A percentile compares a stretch with the other conserved stretches of the same genome.
These are phyloP conservation scores for Champsocephalus esox DNA, from an alignment of 2,797 vertebrate species.

Conservation along the genomic window DNA sequence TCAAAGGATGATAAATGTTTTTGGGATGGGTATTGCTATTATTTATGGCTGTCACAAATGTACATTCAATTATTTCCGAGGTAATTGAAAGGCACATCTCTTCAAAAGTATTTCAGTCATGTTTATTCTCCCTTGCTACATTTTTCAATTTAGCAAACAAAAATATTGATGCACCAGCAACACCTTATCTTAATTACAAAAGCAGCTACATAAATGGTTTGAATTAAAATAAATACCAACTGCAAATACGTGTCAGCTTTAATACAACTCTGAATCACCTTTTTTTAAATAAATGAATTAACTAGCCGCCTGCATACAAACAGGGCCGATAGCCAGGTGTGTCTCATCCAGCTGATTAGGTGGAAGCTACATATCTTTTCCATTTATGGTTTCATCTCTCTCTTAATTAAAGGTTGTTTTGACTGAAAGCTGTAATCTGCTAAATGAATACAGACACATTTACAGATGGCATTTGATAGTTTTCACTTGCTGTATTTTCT, in stretches of 20 bases:
- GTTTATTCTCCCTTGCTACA: slow-evolving; percentile 8
- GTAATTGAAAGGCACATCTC: neutral
- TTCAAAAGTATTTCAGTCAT: slow-evolving; percentile 2
- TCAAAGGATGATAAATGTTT: neutral
- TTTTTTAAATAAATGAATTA: slow-evolving; percentile 25
- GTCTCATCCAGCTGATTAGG: slow-evolving; percentile 6
- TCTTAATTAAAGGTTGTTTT: neutral
- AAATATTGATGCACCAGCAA: slow-evolving; percentile 22
- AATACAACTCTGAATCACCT: slow-evolving; percentile 31
- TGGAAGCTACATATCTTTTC: neutral
- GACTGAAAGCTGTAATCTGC: neutral
- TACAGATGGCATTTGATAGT: neutral
- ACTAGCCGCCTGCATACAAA: slow-evolving; percentile 4
- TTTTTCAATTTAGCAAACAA: slow-evolving; percentile 7
- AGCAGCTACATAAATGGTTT: slow-evolving; percentile 31
- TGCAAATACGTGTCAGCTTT: slow-evolving; percentile 43
- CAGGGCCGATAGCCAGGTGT: slow-evolving; percentile 16
- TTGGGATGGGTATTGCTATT: neutral
- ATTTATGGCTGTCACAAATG: neutral
- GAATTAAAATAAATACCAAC: slow-evolving; percentile 49
- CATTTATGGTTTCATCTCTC: neutral
- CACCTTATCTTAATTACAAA: slow-evolving; percentile 55
- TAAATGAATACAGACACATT: neutral
- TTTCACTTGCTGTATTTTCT: neutral
- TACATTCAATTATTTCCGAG: slow-evolving; percentile 4